Base-by-base conservation (phyloP, 2,888 invertebrate species). In the Pachymerium ferrugineum region DNA sequence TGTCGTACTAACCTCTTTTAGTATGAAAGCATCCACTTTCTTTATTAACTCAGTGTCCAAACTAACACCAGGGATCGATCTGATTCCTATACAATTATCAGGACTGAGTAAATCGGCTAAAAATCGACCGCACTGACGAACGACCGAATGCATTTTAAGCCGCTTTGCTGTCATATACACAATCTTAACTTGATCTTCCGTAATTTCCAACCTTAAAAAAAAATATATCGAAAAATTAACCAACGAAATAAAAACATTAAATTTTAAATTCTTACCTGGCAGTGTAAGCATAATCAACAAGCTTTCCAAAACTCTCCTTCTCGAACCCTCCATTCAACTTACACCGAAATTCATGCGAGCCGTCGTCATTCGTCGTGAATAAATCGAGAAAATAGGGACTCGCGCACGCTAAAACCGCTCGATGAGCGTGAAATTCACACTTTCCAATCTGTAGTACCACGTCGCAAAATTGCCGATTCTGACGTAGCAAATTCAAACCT, bases 391-490 rank as follows among this genome's bases (percentile, higher is more conserved):
- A 85, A 82, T 89, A 89, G 4, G 90, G 89, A 78, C 91, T 90
- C 70, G 89, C 89, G 78, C 91, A 89, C 3, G 91, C 92, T 78
- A 93, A 85, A 75, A 93, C 90, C 72, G 91, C 91, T 78, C 90
- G 86, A 82, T 94, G 94, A 14, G 89, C 90, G 77, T 88, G 87
- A 71, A 90, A 86, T 82, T 92, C 93, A 38, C 86, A 85, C 78
- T 86, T 88, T 69, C 87, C 89, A 78, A 89, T 86, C 88, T 88
- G 81, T 79, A 94, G 86, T 80, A 90, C 87, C 78, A 91, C 91
- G 85, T 94, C 94, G 85, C 91, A 94, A 84, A 94, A 92, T 81
- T 93, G 90, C 74, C 89, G 88, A 82, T 91, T 90, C 83, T 90
- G 90, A 79, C 92, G 86, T 87, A 93, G 88, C 84, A 88, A 89